These are phyloP conservation scores for Agriotes lineatus DNA, from an alignment of 2,888 invertebrate genomes.

Conservation along the genomic window DNA sequence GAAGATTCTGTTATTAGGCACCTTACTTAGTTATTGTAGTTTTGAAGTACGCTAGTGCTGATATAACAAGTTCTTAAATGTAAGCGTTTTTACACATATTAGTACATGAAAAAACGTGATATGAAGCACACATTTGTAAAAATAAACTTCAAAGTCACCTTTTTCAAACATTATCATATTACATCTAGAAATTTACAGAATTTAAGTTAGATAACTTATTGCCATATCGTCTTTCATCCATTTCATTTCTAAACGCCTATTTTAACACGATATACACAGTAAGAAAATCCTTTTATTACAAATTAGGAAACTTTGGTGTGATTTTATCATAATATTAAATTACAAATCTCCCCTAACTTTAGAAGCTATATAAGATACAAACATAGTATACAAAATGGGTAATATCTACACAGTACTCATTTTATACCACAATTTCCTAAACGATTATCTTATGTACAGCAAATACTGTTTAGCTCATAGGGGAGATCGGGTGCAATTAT, in stretches of 20 bases:
- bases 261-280: constrained; percentile 13
- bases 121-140: constrained; percentile 35
- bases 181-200: constrained; percentile 23
- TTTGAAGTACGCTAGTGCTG: constrained; percentile 13
- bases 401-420: constrained; percentile 4
- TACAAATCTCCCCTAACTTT: constrained; percentile 28
- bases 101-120: constrained; percentile 27
- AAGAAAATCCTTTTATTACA: constrained; percentile 26
- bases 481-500: too few relatives aligned
- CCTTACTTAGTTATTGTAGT: constrained; percentile 47
- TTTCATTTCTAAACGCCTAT: neutral
- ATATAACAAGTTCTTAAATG: constrained; percentile 20
- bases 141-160: constrained; percentile 28
- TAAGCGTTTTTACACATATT: constrained; percentile 28
- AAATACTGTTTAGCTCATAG: constrained; percentile 22
- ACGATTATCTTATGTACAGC: constrained; percentile 13
- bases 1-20: constrained; percentile 51
- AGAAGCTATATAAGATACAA: constrained; percentile 31
- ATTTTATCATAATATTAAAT: constrained; percentile 33
- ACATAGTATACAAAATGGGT: constrained; percentile 36
- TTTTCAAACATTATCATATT: constrained; percentile 14
- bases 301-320: constrained; percentile 49
- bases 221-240: constrained; percentile 34
- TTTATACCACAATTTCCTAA: constrained; percentile 16
- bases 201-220: constrained; percentile 36